A percentile compares a stretch with the other conserved stretches of the same genome.
These are phyloP conservation scores for Apoda limacodes DNA, from an alignment of 2,888 invertebrate genomes.

Conservation along the genomic window DNA sequence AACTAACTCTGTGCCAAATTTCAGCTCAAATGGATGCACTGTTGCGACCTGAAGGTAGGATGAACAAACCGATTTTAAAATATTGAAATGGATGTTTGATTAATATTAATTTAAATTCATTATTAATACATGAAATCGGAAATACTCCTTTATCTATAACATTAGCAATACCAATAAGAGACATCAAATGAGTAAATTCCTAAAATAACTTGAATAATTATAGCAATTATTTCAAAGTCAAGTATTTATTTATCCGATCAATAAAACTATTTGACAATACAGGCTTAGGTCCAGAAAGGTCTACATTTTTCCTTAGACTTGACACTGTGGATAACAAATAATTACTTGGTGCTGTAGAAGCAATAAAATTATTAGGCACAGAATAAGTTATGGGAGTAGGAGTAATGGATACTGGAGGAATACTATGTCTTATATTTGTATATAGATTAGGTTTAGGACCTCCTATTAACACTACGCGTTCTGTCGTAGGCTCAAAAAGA, in stretches of 20 bases:
- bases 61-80: too few relatives aligned
- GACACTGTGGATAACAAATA: slow-evolving; percentile 46
- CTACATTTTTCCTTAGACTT: slow-evolving; percentile 38
- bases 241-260: slow-evolving; percentile 52
- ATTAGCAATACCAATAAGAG: too few relatives aligned
- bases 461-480: slow-evolving; percentile 36
- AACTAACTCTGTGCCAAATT: too few relatives aligned
- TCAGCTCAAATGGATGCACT: too few relatives aligned
- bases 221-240: slow-evolving; percentile 36
- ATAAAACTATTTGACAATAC: slow-evolving; percentile 42
- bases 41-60: too few relatives aligned
- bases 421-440: slow-evolving; percentile 32
- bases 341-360: slow-evolving; percentile 18
- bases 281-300: slow-evolving; percentile 31
- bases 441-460: slow-evolving; percentile 33
- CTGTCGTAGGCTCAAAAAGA: slow-evolving; percentile 30
- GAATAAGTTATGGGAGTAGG: slow-evolving; percentile 14
- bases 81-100: too few relatives aligned
- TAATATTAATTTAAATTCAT: too few relatives aligned
- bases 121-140: too few relatives aligned
- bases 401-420: slow-evolving; percentile 20
- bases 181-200: too few relatives aligned
- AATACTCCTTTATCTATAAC: too few relatives aligned
- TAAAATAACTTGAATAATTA: too few relatives aligned
- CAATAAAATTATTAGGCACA: slow-evolving; percentile 6